phyloP scores from a whole-genome alignment of 2,797 vertebrate species.

The Propithecus perrieri region DNA sequence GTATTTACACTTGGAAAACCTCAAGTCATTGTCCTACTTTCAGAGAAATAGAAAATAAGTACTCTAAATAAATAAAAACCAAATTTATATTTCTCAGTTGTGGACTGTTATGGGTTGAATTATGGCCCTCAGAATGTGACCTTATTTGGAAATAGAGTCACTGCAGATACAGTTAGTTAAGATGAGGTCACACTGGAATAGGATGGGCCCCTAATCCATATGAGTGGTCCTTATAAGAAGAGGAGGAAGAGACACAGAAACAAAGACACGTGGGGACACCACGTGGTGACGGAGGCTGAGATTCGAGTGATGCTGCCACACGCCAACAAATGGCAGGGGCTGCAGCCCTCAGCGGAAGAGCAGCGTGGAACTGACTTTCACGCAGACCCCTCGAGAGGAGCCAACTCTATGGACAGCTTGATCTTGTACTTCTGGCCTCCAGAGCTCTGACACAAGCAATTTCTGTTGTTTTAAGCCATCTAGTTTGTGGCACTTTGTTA shows the following conservation, averaged over 20 bases:
- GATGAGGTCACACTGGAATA: neutral
- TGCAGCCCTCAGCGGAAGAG: neutral
- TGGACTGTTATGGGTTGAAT: neutral
- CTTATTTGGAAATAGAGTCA: neutral
- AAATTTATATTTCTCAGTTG: neutral
- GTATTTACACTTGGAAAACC: neutral
- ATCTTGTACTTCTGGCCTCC: neutral
- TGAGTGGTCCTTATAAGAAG: neutral
- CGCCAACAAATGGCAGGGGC: neutral
- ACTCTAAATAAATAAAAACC: neutral
- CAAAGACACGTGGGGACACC: neutral
- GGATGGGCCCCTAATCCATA: too few species aligned
- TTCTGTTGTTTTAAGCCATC: neutral
- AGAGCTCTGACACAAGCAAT: neutral
- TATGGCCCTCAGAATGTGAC: neutral
- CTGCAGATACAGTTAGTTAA: neutral
- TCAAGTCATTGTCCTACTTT: neutral
- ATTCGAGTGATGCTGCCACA: accelerated
- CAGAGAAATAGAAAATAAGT: neutral
- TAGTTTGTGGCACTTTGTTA: neutral
- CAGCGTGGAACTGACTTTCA: neutral
- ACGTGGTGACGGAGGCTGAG: neutral
- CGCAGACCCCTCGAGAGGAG: neutral
- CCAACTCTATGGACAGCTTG: neutral
- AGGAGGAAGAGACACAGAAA: neutral